Conservation (phyloP, 2,113 vertebrate genomes). For the Papio anubis region DNA sequence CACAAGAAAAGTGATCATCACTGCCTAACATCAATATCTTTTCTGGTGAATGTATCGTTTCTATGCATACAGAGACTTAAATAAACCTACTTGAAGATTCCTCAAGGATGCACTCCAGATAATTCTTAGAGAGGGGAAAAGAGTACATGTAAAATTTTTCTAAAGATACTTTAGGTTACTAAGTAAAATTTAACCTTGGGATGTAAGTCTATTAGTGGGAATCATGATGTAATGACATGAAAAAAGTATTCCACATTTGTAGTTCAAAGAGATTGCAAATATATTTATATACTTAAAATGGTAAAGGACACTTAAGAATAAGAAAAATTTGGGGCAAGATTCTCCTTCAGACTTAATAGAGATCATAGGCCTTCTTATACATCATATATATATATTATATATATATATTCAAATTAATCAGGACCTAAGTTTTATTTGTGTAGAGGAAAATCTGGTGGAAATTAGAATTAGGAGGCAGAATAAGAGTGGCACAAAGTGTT, state of each 20-base stretch:
- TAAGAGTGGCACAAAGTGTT: background rate
- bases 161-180: background rate
- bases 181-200: constrained; percentile 8
- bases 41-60: background rate
- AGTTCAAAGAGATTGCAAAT: constrained; percentile 8
- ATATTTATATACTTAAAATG: background rate
- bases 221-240: background rate
- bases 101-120: background rate
- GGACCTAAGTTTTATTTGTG: background rate
- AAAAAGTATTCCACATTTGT: background rate
- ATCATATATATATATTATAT: background rate
- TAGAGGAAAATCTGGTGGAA: constrained; percentile 18
- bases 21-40: background rate
- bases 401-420: background rate
- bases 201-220: background rate
- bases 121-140: background rate
- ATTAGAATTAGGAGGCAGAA: background rate
- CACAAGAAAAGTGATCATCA: background rate
- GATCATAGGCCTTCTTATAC: background rate
- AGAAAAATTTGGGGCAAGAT: background rate
- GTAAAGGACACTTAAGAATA: background rate
- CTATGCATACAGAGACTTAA: background rate
- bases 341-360: background rate
- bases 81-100: background rate
- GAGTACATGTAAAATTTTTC: background rate